Evolutionary conservation across 2,113 vertebrate genomes (phyloP).

Genomic region (Cynopterus brachyotis): DNA sequence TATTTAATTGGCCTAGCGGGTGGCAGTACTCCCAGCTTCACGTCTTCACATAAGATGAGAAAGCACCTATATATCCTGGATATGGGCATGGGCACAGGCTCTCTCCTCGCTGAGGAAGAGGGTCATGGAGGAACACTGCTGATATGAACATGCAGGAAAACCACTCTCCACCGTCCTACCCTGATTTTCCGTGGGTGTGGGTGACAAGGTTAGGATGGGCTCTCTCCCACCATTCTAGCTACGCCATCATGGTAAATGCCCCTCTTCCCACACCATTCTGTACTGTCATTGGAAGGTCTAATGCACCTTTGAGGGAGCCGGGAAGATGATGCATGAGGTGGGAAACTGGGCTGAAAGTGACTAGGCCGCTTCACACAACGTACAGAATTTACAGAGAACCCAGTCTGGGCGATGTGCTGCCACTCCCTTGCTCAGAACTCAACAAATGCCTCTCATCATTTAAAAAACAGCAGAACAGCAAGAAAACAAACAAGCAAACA

Average conservation of each 20-base stretch:
- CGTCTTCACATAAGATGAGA: neutral
- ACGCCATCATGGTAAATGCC: neutral
- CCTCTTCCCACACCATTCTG: neutral
- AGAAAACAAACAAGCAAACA: neutral
- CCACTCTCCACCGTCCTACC: neutral
- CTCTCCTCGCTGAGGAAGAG: neutral
- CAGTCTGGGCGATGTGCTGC: neutral
- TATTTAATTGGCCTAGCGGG: neutral
- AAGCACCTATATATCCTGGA: neutral
- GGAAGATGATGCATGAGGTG: neutral
- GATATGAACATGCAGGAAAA: neutral
- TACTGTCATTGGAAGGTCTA: neutral
- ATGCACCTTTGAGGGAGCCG: neutral
- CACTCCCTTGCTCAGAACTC: neutral
- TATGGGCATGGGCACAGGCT: neutral
- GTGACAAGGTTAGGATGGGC: too few relatives aligned
- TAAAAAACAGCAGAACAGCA: neutral
- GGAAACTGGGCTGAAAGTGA: neutral
- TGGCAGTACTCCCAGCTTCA: neutral
- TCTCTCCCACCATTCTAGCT: neutral
- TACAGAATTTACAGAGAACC: neutral
- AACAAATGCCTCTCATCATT: neutral
- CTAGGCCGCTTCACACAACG: accelerated
- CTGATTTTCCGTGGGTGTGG: too few relatives aligned
- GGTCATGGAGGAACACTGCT: neutral